Evolutionary conservation across 2,113 vertebrate genomes (phyloP), one percentile per base, ranked within the genome.

Genomic region (Fulmarus glacialis): DNA sequence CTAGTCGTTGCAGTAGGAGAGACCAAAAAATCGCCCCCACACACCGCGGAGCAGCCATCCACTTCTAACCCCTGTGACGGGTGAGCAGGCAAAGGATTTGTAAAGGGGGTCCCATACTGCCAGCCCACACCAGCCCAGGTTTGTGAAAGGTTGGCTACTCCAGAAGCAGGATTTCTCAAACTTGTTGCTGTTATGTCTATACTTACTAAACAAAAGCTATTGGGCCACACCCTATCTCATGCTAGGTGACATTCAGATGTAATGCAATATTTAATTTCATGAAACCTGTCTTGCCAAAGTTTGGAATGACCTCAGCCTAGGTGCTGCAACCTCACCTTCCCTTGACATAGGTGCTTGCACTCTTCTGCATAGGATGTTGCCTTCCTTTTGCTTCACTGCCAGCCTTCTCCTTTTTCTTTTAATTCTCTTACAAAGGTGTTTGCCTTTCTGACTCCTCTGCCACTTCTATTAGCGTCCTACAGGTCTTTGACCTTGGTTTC

Each of bases 31-130:
- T 10, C 30, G n/a, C 30, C 32, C 5, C 2, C 56, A 10, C 11
- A 3, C 2, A 11, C 14, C 23, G 16, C 1, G 1, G 30, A 59
- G 64, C 45, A 73, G 42, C 29, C 53, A 13, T 3, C 36, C 45
- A 5, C 4, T 2, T 56, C 43, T 16, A 9, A 36, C 0, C 5
- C n/a, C 42, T 38, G 48, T 0, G 10, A 30, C 0, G 5, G 56
- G 4, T 3, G 38, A 64, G 36, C 79, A 58, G 58, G 18, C 8
- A 55, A 19, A 40, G 48, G 62, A 3, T 42, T 55, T 48, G n/a
- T 14, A 8, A 36, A 38, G n/a, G 5, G 23, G 22, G 8, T 68
- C 47, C 66, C 62, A 26, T 23, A 3, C 8, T 3, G 45, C 56
- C 43, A 15, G 77, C 24, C 56, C 36, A 40, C n/a, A 26, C 27